Conservation (phyloP, 2,797 vertebrate genomes). For the Sciurus vulgaris region DNA sequence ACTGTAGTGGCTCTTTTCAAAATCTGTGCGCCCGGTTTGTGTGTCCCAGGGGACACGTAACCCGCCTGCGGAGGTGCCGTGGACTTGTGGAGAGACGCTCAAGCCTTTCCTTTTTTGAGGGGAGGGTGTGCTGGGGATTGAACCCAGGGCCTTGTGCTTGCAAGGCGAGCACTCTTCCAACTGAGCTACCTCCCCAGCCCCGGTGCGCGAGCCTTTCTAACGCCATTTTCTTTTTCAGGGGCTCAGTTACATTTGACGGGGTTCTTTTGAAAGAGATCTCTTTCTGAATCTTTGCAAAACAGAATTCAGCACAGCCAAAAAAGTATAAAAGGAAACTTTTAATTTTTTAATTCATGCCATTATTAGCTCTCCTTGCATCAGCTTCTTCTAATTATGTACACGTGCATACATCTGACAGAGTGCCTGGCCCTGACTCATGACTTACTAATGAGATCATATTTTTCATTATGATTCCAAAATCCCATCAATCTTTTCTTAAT, state of each 20-base stretch:
- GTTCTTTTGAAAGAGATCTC: constrained; percentile 1
- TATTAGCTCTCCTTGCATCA: constrained; percentile 71
- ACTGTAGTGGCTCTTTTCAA: background rate
- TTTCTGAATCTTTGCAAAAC: constrained; percentile 47
- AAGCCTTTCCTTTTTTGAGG: background rate
- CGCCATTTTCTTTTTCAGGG: background rate
- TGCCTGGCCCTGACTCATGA: constrained; percentile 74
- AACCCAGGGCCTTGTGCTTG: no score
- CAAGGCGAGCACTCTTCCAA: no score
- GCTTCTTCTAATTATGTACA: constrained; percentile 73
- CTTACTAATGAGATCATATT: constrained; percentile 83
- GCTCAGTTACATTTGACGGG: background rate
- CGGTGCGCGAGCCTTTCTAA: background rate
- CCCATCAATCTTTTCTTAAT: constrained; percentile 82
- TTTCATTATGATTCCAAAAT: constrained; percentile 79
- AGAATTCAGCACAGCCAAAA: constrained; percentile 30
- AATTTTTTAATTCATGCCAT: constrained; percentile 74
- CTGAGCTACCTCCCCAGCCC: no score
- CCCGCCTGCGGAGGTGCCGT: rapidly evolving
- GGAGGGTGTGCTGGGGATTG: no score
- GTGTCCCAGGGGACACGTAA: background rate
- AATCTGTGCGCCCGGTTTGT: background rate
- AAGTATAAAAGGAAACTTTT: constrained; percentile 76
- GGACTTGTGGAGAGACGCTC: no score
- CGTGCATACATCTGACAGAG: constrained; percentile 57